Conservation (phyloP, 2,888 invertebrate genomes). For the Pasiphila rectangulata region DNA sequence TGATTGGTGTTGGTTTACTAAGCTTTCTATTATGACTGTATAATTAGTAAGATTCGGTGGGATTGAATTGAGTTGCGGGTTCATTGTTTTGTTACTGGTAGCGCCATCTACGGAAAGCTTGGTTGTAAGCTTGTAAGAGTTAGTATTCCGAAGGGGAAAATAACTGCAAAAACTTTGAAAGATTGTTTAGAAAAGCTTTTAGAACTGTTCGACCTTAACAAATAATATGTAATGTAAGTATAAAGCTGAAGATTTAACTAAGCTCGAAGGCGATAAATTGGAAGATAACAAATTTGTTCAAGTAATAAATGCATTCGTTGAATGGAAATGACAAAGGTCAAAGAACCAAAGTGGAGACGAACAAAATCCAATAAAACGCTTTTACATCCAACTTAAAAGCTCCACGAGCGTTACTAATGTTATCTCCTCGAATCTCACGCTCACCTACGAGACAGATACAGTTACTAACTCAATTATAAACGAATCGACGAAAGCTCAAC, state of each 20-base stretch:
- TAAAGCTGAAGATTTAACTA: neutral
- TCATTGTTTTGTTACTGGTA: constrained; percentile 55
- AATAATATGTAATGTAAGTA: no score
- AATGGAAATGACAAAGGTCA: constrained; percentile 5
- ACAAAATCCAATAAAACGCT: constrained; percentile 35
- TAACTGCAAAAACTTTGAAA: neutral
- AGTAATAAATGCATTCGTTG: constrained; percentile 1
- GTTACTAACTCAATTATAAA: constrained; percentile 54
- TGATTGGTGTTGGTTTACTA: constrained; percentile 47
- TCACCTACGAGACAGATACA: constrained; percentile 40
- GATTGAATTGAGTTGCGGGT: constrained; percentile 30
- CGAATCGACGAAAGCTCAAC: constrained; percentile 50
- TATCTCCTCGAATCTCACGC: constrained; percentile 44
- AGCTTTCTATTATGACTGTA: constrained; percentile 38
- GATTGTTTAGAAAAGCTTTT: no score
- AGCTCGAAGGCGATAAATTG: neutral
- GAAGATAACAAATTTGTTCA: neutral
- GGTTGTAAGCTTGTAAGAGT: constrained; percentile 8
- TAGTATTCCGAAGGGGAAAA: no score
- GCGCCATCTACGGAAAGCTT: constrained; percentile 60
- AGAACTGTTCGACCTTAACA: no score
- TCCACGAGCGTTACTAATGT: constrained; percentile 43
- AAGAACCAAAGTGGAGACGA: constrained; percentile 21
- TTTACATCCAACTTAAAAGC: constrained; percentile 38
- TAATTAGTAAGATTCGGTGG: constrained; percentile 50